Conservation (phyloP, 2,888 invertebrate species). For the Tromatobia lineatoria region DNA sequence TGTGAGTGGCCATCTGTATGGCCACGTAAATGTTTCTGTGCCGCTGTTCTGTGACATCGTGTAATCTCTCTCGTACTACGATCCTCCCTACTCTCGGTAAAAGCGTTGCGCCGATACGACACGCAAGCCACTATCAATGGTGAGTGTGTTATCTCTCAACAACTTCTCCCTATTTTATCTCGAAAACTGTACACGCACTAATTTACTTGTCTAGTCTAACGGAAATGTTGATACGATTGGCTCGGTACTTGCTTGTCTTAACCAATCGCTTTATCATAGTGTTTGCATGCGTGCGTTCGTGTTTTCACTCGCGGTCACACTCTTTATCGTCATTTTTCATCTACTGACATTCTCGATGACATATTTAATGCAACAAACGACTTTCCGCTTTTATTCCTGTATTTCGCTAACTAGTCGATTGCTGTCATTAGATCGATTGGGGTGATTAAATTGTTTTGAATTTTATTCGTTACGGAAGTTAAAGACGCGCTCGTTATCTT, state of each 20-base stretch:
- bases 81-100: conserved; percentile 26
- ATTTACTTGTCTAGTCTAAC: background rate
- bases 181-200: background rate
- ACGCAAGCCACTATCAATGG: conserved; percentile 40
- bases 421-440: too few relatives aligned
- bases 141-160: conserved; percentile 33
- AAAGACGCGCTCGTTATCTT: too few relatives aligned
- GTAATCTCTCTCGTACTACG: conserved; percentile 35
- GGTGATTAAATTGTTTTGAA: too few relatives aligned
- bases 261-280: background rate
- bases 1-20: conserved; percentile 6
- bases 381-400: too few relatives aligned
- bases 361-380: too few relatives aligned
- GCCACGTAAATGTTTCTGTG: conserved; percentile 1
- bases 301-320: too few relatives aligned
- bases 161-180: background rate
- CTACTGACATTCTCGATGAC: too few relatives aligned
- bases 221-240: background rate
- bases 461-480: too few relatives aligned
- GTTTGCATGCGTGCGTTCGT: too few relatives aligned
- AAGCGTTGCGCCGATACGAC: conserved; percentile 28
- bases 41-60: conserved; percentile 23
- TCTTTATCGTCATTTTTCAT: too few relatives aligned
- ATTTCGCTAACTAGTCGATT: too few relatives aligned
- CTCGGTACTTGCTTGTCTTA: background rate